Base-by-base conservation (phyloP, 2,113 vertebrate species). In the Rana temporaria region DNA sequence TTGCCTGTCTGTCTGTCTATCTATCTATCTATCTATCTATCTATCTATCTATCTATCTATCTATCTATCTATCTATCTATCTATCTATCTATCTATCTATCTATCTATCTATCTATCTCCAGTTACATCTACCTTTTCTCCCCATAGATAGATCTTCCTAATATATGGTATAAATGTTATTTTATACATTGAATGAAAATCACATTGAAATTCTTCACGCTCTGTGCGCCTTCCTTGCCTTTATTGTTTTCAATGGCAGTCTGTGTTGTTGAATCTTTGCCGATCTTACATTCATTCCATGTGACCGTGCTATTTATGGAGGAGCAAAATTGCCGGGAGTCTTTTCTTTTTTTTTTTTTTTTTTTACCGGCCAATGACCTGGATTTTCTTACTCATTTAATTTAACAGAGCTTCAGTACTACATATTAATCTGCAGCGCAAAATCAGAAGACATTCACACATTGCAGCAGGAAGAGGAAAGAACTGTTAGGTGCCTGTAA, bases 301-400 rank as follows among this genome's bases (percentile, higher is more conserved):
- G 56, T 80, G 66, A 80, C 59, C 67, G 79, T 67, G 30, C 80
- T 82, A 75, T 82, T 82, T 82, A 75, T 82, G 62, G 70, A 82
- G n/a, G 70, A 75, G 80, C 24, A 67, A 67, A 67, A 42, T 74
- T 57, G 80, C 80, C 80, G 52, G 52, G 80, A 67, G 80, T n/a
- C 80, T 48, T 59, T 79, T 79, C 66, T 63, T 38, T 71, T 69
- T 30, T 30, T 30, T 30, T n/a, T 38, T 19, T 62, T 71, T 79
- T 79, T 75, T 74, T 53, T 75, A 82, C 72, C 62, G 80, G 63
- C 52, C 70, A 65, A 67, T 82, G 80, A 82, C 80, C 80, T 82
- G 80, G n/a, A 67, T 74, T 82, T 82, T 82, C 42, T 74, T 67
- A 42, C 79, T 75, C 62, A n/a, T 48, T 66, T 82, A 62, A 82